Evolutionary conservation across 2,113 vertebrate genomes (phyloP).

Genomic region (Alethe castanea): DNA sequence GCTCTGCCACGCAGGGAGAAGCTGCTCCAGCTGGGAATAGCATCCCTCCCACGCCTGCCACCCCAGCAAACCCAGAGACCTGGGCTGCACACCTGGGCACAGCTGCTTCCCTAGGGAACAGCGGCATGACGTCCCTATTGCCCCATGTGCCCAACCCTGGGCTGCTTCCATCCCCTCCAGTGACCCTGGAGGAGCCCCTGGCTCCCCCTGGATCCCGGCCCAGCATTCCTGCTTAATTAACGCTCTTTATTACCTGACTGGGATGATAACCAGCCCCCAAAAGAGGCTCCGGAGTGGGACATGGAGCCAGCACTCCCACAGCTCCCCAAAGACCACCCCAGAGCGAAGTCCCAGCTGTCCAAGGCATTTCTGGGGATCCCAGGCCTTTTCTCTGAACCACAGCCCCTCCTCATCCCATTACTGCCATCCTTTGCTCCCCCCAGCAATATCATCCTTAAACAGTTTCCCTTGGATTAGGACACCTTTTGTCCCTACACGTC

Average conservation of each 20-base stretch:
- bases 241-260: conserved; percentile 73
- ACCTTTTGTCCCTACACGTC: neutral
- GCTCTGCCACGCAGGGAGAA: neutral
- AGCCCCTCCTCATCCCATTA: neutral
- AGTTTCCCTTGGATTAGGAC: neutral
- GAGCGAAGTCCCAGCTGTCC: neutral
- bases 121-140: fast-evolving
- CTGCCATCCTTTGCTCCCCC: neutral
- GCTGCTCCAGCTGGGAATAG: neutral
- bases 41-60: neutral
- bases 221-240: conserved; percentile 65
- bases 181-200: neutral
- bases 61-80: neutral
- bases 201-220: neutral
- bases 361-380: neutral
- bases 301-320: neutral
- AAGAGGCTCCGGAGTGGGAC: neutral
- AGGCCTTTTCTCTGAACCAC: neutral
- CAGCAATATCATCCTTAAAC: neutral
- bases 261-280: conserved; percentile 67
- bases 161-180: fast-evolving
- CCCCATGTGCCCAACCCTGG: fast-evolving
- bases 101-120: neutral
- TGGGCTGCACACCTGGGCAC: neutral
- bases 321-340: conserved; percentile 42